A percentile compares a stretch with the other conserved stretches of the same genome.
These are phyloP conservation scores for Dasypus novemcinctus DNA, from an alignment of 2,113 vertebrate genomes.

Conservation along the genomic window DNA sequence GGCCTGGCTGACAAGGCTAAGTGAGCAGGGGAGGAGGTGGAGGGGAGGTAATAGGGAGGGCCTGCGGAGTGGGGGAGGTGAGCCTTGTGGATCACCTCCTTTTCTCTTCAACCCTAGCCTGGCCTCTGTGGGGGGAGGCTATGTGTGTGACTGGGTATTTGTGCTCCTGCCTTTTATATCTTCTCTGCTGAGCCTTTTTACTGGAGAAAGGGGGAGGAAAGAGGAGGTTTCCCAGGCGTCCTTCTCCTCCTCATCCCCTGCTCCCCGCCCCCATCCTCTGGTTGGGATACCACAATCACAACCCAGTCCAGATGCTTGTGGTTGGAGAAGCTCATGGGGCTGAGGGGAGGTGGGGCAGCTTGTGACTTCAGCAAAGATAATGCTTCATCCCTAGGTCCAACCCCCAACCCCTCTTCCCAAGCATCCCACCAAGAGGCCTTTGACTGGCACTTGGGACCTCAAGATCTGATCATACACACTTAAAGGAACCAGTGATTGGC, in stretches of 20 bases:
- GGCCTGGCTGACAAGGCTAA: constrained; percentile 88
- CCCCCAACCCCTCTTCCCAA: not conserved
- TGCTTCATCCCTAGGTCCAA: not conserved
- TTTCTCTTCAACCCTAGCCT: constrained; percentile 1
- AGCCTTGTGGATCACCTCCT: constrained; percentile 79
- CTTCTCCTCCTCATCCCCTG: not conserved
- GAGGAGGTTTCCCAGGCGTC: not conserved
- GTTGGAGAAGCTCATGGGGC: not conserved
- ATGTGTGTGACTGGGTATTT: not conserved
- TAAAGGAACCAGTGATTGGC: not conserved
- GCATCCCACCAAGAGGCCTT: not conserved
- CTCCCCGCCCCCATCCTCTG: not conserved
- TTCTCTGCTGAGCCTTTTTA: not conserved
- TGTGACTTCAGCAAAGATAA: not conserved
- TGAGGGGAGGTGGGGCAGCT: not conserved
- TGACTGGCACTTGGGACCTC: not conserved
- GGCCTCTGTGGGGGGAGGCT: not conserved
- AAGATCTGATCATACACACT: not conserved
- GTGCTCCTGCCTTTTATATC: not conserved
- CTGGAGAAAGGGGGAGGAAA: not conserved
- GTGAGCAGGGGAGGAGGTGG: constrained; percentile 83
- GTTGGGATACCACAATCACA: not conserved
- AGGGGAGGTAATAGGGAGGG: constrained; percentile 84
- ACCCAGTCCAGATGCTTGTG: not conserved
- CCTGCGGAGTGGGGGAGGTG: constrained; percentile 73